A percentile compares a stretch with the other conserved stretches of the same genome.
phyloP scores from a whole-genome alignment of 2,797 vertebrate genomes.

The Sebastes ruberrimus region DNA sequence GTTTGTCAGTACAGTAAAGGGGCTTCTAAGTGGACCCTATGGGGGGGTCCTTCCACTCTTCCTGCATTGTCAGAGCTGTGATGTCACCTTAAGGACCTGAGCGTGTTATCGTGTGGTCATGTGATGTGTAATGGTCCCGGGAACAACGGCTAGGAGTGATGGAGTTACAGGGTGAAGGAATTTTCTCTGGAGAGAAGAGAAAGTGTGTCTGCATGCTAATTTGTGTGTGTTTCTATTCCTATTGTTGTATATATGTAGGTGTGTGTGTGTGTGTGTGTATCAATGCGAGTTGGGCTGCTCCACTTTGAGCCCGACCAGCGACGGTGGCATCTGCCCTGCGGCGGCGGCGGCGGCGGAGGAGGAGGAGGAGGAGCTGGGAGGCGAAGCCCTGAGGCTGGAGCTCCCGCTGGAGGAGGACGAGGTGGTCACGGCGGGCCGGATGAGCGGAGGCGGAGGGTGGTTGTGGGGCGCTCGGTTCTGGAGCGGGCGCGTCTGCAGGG shows the following conservation, averaged over 20 bases:
- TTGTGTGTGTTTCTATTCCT: neutral
- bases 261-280: slow-evolving; percentile 8
- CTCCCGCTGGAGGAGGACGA: slow-evolving; percentile 70
- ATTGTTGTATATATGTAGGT: neutral
- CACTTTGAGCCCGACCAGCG: slow-evolving; percentile 85
- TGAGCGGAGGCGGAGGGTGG: slow-evolving; percentile 90
- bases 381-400: slow-evolving; percentile 69
- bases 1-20: slow-evolving; percentile 59
- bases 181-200: slow-evolving; percentile 8
- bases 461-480: slow-evolving; percentile 89
- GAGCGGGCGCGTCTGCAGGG: slow-evolving; percentile 86
- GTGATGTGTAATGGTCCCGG: slow-evolving; percentile 16
- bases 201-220: slow-evolving; percentile 26
- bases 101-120: neutral
- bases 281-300: slow-evolving; percentile 84
- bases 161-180: neutral
- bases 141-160: neutral
- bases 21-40: neutral
- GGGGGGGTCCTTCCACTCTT: slow-evolving; percentile 11
- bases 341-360: slow-evolving; percentile 56
- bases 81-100: slow-evolving; percentile 30
- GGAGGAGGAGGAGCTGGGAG: slow-evolving; percentile 64
- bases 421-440: slow-evolving; percentile 83
- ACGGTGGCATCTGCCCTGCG: slow-evolving; percentile 79
- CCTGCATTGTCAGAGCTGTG: slow-evolving; percentile 7